These are phyloP conservation scores for Calypte anna DNA, from an alignment of 2,113 vertebrate species.

Conservation along the genomic window DNA sequence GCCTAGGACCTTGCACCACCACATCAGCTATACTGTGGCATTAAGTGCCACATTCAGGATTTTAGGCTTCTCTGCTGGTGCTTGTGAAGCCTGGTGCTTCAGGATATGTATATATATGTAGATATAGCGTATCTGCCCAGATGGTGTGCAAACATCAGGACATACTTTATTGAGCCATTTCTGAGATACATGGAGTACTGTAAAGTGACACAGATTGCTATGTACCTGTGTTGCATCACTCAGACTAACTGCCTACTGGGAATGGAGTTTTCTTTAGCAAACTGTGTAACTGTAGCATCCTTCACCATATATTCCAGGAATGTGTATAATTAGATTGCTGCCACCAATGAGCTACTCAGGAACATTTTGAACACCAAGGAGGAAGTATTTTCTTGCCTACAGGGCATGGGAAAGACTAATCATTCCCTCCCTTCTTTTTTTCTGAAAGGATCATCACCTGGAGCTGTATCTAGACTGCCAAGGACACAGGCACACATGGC, in stretches of 20 bases:
- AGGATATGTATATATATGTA: neutral
- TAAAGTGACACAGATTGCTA: neutral
- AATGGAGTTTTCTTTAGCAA: neutral
- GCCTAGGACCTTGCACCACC: no score
- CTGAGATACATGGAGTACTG: neutral
- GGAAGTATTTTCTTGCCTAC: neutral
- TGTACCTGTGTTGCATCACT: neutral
- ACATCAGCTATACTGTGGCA: no score
- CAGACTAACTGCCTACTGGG: neutral
- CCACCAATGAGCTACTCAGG: neutral
- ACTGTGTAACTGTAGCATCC: neutral
- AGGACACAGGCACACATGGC: accelerated
- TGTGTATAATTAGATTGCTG: neutral
- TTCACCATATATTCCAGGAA: neutral
- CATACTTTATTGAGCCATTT: neutral
- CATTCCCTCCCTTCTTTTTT: neutral
- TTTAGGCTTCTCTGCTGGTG: neutral
- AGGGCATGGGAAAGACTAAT: neutral
- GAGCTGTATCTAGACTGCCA: neutral
- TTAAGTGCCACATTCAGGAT: neutral
- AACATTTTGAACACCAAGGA: neutral
- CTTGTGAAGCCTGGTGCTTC: neutral
- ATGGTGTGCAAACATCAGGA: neutral
- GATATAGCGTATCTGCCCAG: neutral
- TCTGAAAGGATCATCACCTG: neutral